phyloP scores from a whole-genome alignment of 2,888 invertebrate species.

The Ceramica pisi region DNA sequence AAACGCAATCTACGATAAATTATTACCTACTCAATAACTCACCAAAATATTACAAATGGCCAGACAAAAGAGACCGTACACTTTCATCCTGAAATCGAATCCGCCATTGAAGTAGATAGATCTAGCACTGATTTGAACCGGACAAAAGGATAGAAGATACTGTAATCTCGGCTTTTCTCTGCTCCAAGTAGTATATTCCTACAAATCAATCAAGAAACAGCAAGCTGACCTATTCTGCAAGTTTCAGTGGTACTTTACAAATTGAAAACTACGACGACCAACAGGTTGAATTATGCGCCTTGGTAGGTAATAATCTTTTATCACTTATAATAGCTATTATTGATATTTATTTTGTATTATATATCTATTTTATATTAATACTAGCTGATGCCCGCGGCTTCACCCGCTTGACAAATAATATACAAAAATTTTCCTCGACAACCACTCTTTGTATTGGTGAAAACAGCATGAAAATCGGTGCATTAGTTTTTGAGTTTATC shows the following conservation, averaged over 20 bases:
- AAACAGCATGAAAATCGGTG: too few relatives aligned
- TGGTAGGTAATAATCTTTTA: not conserved
- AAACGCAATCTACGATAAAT: not conserved
- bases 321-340: too few relatives aligned
- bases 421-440: too few relatives aligned
- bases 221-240: not conserved
- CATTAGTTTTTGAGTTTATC: too few relatives aligned
- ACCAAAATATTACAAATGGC: not conserved
- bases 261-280: not conserved
- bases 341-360: too few relatives aligned
- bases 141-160: slow-evolving; percentile 23
- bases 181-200: not conserved
- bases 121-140: slow-evolving; percentile 26
- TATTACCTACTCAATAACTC: not conserved
- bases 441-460: too few relatives aligned
- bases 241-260: not conserved
- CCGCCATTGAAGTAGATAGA: not conserved
- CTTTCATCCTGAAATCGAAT: slow-evolving; percentile 39
- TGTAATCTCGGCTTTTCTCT: slow-evolving; percentile 15
- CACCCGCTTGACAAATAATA: too few relatives aligned
- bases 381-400: too few relatives aligned
- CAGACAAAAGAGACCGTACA: not conserved
- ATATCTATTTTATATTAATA: too few relatives aligned
- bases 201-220: slow-evolving; percentile 4
- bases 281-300: not conserved